These are phyloP conservation scores for Todiramphus saurophagus DNA, from an alignment of 2,113 vertebrate genomes.

Conservation along the genomic window DNA sequence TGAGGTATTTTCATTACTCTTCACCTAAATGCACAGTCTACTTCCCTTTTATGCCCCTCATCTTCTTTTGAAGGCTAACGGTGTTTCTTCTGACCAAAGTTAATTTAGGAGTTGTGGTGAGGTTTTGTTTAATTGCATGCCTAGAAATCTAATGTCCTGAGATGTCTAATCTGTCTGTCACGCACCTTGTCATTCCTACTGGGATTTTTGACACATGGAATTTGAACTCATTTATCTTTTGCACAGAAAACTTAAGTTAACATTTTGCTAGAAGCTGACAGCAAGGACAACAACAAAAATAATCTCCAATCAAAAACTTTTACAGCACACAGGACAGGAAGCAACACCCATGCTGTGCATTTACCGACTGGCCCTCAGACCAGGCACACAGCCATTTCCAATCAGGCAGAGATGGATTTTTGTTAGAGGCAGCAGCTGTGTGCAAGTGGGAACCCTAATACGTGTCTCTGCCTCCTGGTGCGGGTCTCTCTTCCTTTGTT, in stretches of 20 bases:
- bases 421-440: constrained; percentile 9
- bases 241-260: not conserved
- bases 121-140: not conserved
- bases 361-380: not conserved
- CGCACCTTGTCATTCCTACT: not conserved
- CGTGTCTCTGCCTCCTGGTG: not conserved
- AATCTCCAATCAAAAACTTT: constrained; percentile 23
- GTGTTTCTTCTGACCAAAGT: not conserved
- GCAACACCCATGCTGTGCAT: not conserved
- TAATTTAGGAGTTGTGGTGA: not conserved
- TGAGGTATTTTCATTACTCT: not conserved
- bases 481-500: not conserved
- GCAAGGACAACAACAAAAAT: not conserved
- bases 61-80: not conserved
- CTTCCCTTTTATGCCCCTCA: not conserved
- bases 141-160: not conserved
- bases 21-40: not conserved
- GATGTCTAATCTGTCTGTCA: not conserved
- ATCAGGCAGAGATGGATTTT: not conserved
- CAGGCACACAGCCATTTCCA: not conserved
- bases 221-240: not conserved
- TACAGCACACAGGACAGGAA: not conserved
- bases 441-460: not conserved
- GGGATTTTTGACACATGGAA: not conserved
- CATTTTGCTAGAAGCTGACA: constrained; percentile 3